These are phyloP conservation scores for Sceloporus undulatus DNA, from an alignment of 2,113 vertebrate genomes.

Conservation along the genomic window DNA sequence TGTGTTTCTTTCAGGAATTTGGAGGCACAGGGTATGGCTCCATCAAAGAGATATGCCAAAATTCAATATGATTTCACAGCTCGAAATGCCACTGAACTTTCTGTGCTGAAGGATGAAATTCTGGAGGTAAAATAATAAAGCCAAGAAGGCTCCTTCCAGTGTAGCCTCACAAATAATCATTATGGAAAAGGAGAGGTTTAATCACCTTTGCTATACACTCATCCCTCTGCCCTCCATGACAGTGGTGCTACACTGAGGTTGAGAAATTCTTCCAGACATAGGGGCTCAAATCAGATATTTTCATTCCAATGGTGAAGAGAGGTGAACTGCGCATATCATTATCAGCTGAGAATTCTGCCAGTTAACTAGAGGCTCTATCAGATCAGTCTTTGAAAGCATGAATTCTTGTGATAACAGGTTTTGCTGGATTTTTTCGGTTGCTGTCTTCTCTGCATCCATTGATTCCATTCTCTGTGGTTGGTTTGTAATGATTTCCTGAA, in stretches of 20 bases:
- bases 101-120: conserved; percentile 92
- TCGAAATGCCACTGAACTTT: conserved; percentile 91
- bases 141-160: rapidly evolving
- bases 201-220: not conserved
- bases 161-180: not conserved
- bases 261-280: too few relatives aligned
- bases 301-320: too few relatives aligned
- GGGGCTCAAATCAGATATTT: too few relatives aligned
- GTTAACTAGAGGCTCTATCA: too few relatives aligned
- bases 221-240: not conserved
- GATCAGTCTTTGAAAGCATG: too few relatives aligned
- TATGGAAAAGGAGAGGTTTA: not conserved
- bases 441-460: too few relatives aligned
- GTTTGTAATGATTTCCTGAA: too few relatives aligned
- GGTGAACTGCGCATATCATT: too few relatives aligned
- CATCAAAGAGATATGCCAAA: conserved; percentile 85
- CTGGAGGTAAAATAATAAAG: conserved; percentile 83
- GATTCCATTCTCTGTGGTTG: too few relatives aligned
- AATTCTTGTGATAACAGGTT: too few relatives aligned
- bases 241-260: not conserved
- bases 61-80: conserved; percentile 94
- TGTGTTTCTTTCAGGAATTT: conserved; percentile 76
- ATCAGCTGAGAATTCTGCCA: too few relatives aligned
- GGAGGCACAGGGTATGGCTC: conserved; percentile 73
- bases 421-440: too few relatives aligned